These are phyloP conservation scores for Automeris io DNA, from an alignment of 2,888 invertebrate species.

Conservation along the genomic window DNA sequence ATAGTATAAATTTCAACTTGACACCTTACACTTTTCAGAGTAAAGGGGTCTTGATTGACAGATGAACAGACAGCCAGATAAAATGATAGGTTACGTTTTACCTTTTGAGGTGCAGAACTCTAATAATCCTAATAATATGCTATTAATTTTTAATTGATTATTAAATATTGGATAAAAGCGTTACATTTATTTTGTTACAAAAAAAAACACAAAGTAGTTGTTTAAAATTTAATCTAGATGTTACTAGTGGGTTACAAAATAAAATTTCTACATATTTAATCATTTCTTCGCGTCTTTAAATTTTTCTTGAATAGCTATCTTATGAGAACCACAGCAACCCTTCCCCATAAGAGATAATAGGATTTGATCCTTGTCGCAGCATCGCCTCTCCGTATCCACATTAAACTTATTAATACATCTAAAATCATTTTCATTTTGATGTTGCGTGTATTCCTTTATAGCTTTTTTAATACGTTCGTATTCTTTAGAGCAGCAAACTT, in stretches of 20 bases:
- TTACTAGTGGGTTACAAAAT: slow-evolving; percentile 64
- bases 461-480: slow-evolving; percentile 65
- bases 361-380: slow-evolving; percentile 63
- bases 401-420: slow-evolving; percentile 60
- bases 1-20: no score
- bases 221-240: slow-evolving; percentile 30
- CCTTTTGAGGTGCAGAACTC: no score
- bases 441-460: slow-evolving; percentile 54
- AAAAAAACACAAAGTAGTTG: slow-evolving; percentile 15
- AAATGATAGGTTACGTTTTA: no score
- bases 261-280: slow-evolving; percentile 50
- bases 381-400: slow-evolving; percentile 59
- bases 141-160: no score
- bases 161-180: no score
- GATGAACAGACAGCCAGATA: no score
- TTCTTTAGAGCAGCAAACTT: slow-evolving; percentile 68
- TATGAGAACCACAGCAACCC: slow-evolving; percentile 60
- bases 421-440: slow-evolving; percentile 53
- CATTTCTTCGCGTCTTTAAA: slow-evolving; percentile 37
- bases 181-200: background rate
- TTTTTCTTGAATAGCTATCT: slow-evolving; percentile 56
- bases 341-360: slow-evolving; percentile 49
- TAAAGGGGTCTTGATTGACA: no score
- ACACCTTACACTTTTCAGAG: no score
- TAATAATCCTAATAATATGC: no score